Evolutionary conservation across 2,797 vertebrate species (phyloP).

Genomic region (Gymnothorax reevesii): DNA sequence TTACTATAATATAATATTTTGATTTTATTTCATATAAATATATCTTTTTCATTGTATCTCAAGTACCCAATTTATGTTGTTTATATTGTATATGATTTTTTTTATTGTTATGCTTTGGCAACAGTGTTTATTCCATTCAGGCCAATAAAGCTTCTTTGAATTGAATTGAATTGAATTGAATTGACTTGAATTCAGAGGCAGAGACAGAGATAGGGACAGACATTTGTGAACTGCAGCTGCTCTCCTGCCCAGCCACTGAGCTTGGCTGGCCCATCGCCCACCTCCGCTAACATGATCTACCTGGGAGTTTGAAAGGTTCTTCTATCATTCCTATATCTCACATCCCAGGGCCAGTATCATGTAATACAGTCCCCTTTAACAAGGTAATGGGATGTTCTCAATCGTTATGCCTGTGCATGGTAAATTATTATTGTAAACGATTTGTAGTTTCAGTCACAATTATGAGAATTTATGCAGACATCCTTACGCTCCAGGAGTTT

Average conservation of each 20-base stretch:
- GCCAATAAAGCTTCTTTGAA: no score
- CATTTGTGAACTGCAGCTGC: slow-evolving; percentile 61
- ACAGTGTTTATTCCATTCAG: no score
- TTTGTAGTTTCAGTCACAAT: neutral
- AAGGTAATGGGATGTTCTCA: neutral
- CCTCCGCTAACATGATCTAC: neutral
- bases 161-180: no score
- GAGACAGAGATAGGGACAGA: slow-evolving; percentile 37
- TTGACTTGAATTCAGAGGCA: no score
- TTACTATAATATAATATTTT: no score
- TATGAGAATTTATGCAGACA: no score
- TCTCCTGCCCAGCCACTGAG: slow-evolving; percentile 53
- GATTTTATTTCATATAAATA: no score
- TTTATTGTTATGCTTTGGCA: no score
- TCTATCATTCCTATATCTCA: neutral
- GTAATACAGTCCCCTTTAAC: neutral
- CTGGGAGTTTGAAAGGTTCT: slow-evolving; percentile 4
- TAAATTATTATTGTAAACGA: neutral
- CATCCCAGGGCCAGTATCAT: neutral
- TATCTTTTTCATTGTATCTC: no score
- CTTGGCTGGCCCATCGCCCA: slow-evolving; percentile 21
- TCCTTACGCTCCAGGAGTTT: no score
- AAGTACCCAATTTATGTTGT: no score
- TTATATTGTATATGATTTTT: no score
- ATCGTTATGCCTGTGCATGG: neutral